Evolutionary conservation across 1,140 invertebrate genomes (phyloP).

Genomic region (Uloborus diversus): DNA sequence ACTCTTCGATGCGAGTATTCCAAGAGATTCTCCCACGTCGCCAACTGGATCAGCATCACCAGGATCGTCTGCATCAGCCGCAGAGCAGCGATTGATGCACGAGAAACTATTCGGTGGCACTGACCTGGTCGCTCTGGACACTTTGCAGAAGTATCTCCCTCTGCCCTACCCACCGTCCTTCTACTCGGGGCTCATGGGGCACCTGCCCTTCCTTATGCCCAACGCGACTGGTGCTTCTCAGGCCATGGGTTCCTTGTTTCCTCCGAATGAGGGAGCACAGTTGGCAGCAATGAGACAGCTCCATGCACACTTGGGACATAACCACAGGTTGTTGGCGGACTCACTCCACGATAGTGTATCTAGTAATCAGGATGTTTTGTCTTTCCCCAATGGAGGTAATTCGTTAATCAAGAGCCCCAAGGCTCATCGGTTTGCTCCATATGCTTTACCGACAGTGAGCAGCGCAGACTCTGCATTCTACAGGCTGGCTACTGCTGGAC

Average conservation of each 20-base stretch:
- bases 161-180: conserved; percentile 53
- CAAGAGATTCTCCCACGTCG: conserved; percentile 19
- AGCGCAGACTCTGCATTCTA: conserved; percentile 34
- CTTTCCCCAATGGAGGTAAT: conserved; percentile 1
- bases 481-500: conserved; percentile 13
- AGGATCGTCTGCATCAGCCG: conserved; percentile 19
- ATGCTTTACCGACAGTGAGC: conserved; percentile 8
- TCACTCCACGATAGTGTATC: conserved; percentile 9
- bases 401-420: conserved; percentile 31
- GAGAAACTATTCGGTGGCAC: conserved; percentile 31
- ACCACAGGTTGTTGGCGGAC: conserved; percentile 37
- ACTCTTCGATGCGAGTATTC: conserved; percentile 18
- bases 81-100: conserved; percentile 12
- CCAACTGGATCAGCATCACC: conserved; percentile 35
- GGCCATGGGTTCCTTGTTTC: conserved; percentile 8
- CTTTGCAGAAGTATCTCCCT: conserved; percentile 44
- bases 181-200: conserved; percentile 43
- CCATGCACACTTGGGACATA: conserved; percentile 39
- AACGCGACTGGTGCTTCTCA: neutral
- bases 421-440: conserved; percentile 34
- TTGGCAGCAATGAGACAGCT: conserved; percentile 49
- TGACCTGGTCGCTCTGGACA: conserved; percentile 15
- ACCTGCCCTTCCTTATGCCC: conserved; percentile 39
- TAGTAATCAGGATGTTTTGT: neutral
- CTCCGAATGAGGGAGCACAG: conserved; percentile 18